phyloP scores from a whole-genome alignment of 2,113 vertebrate genomes.

The Dinomys branickii region DNA sequence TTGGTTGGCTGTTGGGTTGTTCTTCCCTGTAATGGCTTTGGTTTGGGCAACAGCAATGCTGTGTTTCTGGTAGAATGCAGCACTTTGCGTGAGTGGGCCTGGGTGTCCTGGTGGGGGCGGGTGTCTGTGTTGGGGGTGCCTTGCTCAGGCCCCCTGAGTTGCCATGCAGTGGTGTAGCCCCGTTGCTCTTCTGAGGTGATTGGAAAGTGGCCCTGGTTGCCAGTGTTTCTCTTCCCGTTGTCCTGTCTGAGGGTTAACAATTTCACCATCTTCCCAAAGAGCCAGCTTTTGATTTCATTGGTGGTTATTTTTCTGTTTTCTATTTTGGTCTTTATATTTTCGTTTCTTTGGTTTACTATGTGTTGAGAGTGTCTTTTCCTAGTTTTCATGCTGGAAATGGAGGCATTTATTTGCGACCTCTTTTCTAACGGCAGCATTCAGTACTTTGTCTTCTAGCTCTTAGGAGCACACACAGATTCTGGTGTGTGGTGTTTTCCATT shows the following conservation, averaged over 20 bases:
- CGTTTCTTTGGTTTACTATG: not conserved
- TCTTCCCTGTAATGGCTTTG: not conserved
- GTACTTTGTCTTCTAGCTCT: not conserved
- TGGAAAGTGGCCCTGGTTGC: not conserved
- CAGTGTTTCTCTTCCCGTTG: rapidly evolving
- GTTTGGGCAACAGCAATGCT: too few species aligned
- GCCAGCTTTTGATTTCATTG: not conserved
- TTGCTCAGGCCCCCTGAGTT: not conserved
- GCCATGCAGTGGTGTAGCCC: not conserved
- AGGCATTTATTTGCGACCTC: not conserved
- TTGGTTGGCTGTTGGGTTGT: not conserved
- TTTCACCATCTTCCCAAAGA: not conserved
- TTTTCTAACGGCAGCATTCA: rapidly evolving
- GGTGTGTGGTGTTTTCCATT: not conserved
- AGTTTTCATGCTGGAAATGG: not conserved
- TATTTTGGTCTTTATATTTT: too few species aligned
- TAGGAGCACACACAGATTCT: too few species aligned
- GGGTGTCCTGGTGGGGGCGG: not conserved
- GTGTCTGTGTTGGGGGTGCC: not conserved
- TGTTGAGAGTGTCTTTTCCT: not conserved
- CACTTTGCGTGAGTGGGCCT: too few species aligned
- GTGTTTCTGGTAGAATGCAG: not conserved
- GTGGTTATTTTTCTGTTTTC: not conserved
- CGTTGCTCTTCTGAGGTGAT: not conserved
- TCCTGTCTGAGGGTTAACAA: not conserved